A percentile compares a stretch with the other conserved stretches of the same genome.
phyloP scores from a whole-genome alignment of 2,113 vertebrate genomes.

The Porphyrio hochstetteri region DNA sequence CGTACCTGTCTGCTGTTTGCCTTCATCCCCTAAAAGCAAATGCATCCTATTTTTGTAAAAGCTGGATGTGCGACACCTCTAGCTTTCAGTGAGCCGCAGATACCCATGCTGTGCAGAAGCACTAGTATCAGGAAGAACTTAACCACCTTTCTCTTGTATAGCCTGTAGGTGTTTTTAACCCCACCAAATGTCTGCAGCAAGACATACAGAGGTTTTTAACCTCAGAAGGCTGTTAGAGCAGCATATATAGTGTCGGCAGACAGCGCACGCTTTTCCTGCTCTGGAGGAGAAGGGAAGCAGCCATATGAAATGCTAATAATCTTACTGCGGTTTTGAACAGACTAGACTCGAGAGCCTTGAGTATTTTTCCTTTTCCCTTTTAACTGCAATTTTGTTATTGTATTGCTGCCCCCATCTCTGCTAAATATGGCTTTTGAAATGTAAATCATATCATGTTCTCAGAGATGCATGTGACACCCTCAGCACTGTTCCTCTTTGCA shows the following conservation, averaged over 20 bases:
- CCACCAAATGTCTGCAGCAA: neutral
- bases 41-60: neutral
- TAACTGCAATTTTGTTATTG: constrained; percentile 68
- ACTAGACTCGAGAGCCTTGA: constrained; percentile 39
- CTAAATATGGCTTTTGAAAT: constrained; percentile 71
- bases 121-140: neutral
- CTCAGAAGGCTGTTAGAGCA: neutral
- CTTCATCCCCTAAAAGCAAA: neutral
- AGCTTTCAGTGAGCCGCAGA: neutral
- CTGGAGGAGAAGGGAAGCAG: neutral
- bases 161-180: neutral
- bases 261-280: neutral
- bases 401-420: constrained; percentile 64
- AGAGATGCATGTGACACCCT: constrained; percentile 58
- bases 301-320: constrained; percentile 44
- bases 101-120: neutral
- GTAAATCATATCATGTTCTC: constrained; percentile 55
- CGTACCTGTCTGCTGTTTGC: neutral
- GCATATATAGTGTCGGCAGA: neutral
- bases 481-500: constrained; percentile 67
- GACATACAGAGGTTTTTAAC: neutral
- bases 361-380: constrained; percentile 65
- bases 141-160: neutral
- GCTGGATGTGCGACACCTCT: neutral
- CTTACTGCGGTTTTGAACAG: constrained; percentile 35